Evolutionary conservation across 2,113 vertebrate species (phyloP), one percentile per base, ranked within the genome.

Genomic region (Charadrius vociferus): DNA sequence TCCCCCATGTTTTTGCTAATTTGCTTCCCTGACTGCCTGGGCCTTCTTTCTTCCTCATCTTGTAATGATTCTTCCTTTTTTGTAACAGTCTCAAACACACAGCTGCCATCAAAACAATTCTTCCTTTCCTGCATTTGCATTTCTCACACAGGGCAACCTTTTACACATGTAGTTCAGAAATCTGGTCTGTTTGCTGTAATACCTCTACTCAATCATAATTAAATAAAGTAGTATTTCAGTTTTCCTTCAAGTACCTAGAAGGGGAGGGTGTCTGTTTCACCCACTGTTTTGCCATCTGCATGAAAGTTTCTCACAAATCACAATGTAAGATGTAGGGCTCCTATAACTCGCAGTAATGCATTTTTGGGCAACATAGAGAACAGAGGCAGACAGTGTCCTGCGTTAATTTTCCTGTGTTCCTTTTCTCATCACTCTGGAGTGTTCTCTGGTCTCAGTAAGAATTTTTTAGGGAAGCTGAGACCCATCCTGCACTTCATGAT

Each of bases 11-110:
- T 65, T 37, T 81, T 77, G 34, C n/a, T 86, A 0, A 79, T 96
- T 88, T 89, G 52, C 61, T 95, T 87, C 52, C 56, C 77, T 91
- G 59, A n/a, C 68, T 93, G 86, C 84, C 91, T 68, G 78, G 65
- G 29, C 78, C 77, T 80, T 89, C 84, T 94, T 96, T 97, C 93
- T 96, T 97, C 94, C 94, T 93, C 86, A 89, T 93, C 86, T 77
- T 96, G 73, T 91, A 59, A 86, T 85, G 81, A 91, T 78, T 96
- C 95, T 95, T 96, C 93, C 94, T 96, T 96, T 97, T 96, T 91
- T 88, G n/a, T 88, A 95, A 50, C 88, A 92, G 77, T 71, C 81
- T 96, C 77, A 84, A 94, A 62, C 55, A 63, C 73, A 86, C 73
- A 96, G 87, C 93, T 94, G 95, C 77, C 81, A 82, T 70, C 89